Conservation (phyloP, 1,140 invertebrate genomes). For the Panagrolaimus sp. region DNA sequence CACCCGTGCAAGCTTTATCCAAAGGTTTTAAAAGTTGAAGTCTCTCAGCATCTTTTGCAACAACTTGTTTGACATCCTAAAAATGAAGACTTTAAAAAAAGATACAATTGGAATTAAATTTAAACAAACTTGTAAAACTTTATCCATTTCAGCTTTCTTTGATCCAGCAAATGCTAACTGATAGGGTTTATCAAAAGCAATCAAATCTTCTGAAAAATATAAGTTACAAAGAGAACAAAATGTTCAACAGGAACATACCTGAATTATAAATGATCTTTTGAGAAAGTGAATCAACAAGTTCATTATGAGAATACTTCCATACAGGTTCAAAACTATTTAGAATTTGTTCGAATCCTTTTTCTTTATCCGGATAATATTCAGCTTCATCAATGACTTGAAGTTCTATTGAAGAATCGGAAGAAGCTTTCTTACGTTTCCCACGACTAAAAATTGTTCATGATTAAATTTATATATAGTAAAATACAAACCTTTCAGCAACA, state of each 20-base stretch:
- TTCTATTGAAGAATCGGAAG: too few species aligned
- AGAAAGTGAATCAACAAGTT: not conserved
- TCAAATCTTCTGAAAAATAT: not conserved
- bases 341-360: not conserved
- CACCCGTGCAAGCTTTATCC: slow-evolving; percentile 2
- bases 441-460: too few species aligned
- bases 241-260: not conserved
- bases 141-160: not conserved
- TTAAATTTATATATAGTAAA: too few species aligned
- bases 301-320: not conserved
- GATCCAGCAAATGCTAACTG: slow-evolving; percentile 5
- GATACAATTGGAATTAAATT: not conserved
- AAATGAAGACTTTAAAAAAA: not conserved
- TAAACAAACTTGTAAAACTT: not conserved
- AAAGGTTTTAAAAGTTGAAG: not conserved
- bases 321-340: not conserved
- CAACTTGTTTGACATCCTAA: not conserved
- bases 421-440: too few species aligned
- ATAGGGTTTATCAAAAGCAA: slow-evolving; percentile 3
- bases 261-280: not conserved
- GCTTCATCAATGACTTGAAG: too few species aligned
- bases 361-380: too few species aligned
- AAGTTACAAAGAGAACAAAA: not conserved
- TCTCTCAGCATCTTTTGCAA: not conserved
- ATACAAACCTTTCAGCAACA: too few species aligned